Base-by-base conservation (phyloP, 2,888 invertebrate genomes). In the Sericinus montela region DNA sequence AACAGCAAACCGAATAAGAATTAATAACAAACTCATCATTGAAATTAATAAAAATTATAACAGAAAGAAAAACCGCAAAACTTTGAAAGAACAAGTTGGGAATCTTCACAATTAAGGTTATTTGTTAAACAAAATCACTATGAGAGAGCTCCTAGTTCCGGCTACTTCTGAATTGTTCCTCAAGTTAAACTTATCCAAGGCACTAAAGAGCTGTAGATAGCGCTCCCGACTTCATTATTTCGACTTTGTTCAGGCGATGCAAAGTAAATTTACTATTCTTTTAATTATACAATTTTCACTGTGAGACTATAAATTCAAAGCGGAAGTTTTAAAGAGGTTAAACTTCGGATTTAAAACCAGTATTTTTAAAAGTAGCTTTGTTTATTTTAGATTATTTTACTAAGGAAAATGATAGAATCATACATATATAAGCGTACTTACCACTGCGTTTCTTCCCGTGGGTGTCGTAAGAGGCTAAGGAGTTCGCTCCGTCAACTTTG, bases 91-190 rank as follows among this genome's bases (percentile, higher is more conserved):
- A 19, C 19, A 19, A 19, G 23, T 48, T 32, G 9, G 13, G 30
- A 42, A 42, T 37, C 19, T 42, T 32, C 2, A 25, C 42, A 48
- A 48, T 37, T 16, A 36, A 42, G 48, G 30, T 47, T 47, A 37
- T 48, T 36, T 29, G 34, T 47, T 36, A 10, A 19, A 32, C 42
- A 48, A 42, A 42, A 19, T 42, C 14, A 37, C 23, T 48, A 34
- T 14, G 13, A 41, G 39, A 38, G 45, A 34, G 35, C 35, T 47
- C n/a, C 7, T 28, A 47, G 28, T 25, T 25, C 25, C 40, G 29
- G 41, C 41, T 28, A 47, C 47, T 41, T n/a, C 35, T 3, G 47
- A 41, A 47, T 47, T 47, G 42, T 48, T 48, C 42, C 9, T 35
- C 7, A 37, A 48, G 36, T 25, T 25, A 25, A 48, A 48, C 29